Evolutionary conservation across 2,113 vertebrate genomes (phyloP).

Genomic region (Dinomys branickii): DNA sequence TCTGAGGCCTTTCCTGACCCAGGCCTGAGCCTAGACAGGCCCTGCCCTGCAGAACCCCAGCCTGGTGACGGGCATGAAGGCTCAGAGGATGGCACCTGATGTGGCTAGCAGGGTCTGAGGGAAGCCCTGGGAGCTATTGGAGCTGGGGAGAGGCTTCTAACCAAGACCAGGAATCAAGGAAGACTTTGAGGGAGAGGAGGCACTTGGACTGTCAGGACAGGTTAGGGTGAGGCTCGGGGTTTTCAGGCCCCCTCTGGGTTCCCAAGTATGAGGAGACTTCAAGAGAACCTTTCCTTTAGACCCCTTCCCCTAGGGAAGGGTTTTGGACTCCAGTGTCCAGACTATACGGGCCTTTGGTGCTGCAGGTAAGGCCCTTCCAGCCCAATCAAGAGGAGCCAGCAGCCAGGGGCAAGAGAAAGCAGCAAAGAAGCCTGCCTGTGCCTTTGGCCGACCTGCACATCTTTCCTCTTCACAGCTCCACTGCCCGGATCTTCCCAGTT

Average conservation of each 20-base stretch:
- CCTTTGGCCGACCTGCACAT: not conserved
- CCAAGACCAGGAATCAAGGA: not conserved
- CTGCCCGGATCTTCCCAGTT: not conserved
- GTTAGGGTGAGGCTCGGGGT: not conserved
- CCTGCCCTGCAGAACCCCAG: not conserved
- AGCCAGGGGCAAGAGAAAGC: not conserved
- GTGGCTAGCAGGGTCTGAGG: not conserved
- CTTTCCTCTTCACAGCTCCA: not conserved
- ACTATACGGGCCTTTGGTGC: not conserved
- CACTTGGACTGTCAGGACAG: not conserved
- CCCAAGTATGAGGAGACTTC: not conserved
- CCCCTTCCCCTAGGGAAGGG: not conserved
- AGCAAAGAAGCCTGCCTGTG: not conserved
- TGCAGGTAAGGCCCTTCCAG: not conserved
- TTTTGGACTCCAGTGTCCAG: not conserved
- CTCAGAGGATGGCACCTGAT: not conserved
- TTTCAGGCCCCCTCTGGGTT: not conserved
- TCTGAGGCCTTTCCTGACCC: not conserved
- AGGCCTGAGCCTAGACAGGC: not conserved
- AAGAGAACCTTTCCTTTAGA: not conserved
- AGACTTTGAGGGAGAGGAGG: not conserved
- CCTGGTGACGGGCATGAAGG: not conserved
- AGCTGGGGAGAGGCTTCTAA: not conserved
- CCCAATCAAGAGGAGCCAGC: not conserved
- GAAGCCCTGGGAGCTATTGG: not conserved